phyloP scores from a whole-genome alignment of 2,797 vertebrate species.

The Sebastes umbrosus region DNA sequence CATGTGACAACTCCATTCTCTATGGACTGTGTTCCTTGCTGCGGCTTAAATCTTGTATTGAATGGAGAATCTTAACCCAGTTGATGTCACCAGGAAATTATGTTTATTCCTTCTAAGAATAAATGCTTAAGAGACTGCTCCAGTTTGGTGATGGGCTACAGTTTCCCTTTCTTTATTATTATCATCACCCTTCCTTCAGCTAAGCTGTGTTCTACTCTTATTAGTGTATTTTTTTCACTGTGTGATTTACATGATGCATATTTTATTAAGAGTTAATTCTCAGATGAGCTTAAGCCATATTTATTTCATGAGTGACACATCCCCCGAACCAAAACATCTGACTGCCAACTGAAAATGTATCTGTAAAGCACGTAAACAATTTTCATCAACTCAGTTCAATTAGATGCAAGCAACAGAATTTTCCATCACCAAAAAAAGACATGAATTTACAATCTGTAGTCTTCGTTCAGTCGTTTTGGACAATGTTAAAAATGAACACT shows the following conservation, averaged over 20 bases:
- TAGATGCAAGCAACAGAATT: neutral
- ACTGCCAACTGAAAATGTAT: constrained; percentile 16
- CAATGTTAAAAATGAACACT: neutral
- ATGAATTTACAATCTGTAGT: neutral
- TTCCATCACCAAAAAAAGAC: neutral
- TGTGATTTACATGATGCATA: constrained; percentile 47
- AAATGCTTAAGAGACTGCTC: constrained; percentile 53
- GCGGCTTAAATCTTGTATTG: constrained; percentile 68
- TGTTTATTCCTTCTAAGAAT: constrained; percentile 75
- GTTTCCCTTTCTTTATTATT: constrained; percentile 4
- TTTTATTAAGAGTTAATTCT: constrained; percentile 42
- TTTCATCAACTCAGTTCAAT: neutral
- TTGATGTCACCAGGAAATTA: constrained; percentile 69
- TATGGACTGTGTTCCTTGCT: constrained; percentile 56
- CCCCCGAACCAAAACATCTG: constrained; percentile 14
- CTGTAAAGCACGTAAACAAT: neutral
- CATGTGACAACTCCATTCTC: constrained; percentile 76
- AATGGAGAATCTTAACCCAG: constrained; percentile 65
- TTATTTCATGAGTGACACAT: constrained; percentile 35
- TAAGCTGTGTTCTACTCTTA: constrained; percentile 13
- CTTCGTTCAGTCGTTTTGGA: neutral
- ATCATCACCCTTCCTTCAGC: constrained; percentile 24
- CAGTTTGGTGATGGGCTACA: constrained; percentile 39
- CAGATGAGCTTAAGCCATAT: constrained; percentile 23
- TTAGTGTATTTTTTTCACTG: constrained; percentile 9